Conservation (phyloP, 1,140 invertebrate species). For the Halesus radiatus region DNA sequence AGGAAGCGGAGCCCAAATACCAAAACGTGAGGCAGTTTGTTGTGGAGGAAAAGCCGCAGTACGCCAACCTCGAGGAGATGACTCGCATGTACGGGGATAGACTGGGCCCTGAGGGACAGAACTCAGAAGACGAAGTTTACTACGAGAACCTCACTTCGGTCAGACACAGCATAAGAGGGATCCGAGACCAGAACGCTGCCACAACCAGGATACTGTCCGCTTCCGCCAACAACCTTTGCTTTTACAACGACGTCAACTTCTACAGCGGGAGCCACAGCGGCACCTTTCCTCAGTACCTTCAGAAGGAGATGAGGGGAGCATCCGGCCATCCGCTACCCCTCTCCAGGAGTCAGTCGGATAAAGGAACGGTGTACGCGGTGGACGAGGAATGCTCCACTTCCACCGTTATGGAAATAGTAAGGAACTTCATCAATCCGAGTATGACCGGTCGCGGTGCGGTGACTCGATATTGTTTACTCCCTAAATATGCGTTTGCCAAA, state of each 20-base stretch:
- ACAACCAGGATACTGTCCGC: conserved; percentile 64
- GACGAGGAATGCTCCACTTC: neutral
- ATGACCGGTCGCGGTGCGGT: no score
- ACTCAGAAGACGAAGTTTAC: conserved; percentile 68
- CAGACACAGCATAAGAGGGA: conserved; percentile 60
- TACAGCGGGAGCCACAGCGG: conserved; percentile 69
- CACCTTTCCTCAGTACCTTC: conserved; percentile 67
- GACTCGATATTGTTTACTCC: neutral
- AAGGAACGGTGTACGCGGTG: conserved; percentile 20
- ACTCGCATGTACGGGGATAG: conserved; percentile 68
- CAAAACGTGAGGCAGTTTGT: conserved; percentile 62
- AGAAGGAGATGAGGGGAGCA: conserved; percentile 50
- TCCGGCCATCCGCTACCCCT: neutral
- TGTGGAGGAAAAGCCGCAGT: conserved; percentile 64
- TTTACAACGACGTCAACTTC: conserved; percentile 67
- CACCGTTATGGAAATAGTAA: conserved; percentile 45
- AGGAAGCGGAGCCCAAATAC: conserved; percentile 62
- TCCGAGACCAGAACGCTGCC: conserved; percentile 41
- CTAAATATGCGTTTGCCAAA: no score
- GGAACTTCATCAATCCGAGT: neutral
- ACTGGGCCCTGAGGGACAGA: conserved; percentile 68
- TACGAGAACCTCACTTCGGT: conserved; percentile 68
- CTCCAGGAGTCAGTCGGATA: conserved; percentile 34
- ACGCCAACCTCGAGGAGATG: conserved; percentile 67
- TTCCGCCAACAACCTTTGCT: conserved; percentile 62